A percentile compares a stretch with the other conserved stretches of the same genome.
Conservation (phyloP, 2,888 invertebrate genomes). For the Diarsia mendica region DNA sequence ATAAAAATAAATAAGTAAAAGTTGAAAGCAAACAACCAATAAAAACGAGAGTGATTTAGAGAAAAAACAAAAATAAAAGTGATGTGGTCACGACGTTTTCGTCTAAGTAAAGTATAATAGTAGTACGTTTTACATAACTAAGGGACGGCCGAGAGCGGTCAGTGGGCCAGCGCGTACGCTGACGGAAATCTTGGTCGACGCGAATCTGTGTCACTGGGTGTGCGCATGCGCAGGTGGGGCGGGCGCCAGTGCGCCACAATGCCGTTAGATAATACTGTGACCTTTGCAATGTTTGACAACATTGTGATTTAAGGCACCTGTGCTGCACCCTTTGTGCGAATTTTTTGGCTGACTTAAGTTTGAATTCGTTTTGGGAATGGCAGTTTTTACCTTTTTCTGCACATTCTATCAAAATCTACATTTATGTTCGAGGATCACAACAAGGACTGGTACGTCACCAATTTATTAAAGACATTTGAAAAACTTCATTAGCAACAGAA, state of each 20-base stretch:
- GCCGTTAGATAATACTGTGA: conserved; percentile 83
- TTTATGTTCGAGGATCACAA: background rate
- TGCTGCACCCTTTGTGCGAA: conserved; percentile 15
- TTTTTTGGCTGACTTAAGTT: background rate
- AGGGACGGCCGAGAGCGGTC: conserved; percentile 78
- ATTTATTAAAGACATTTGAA: background rate
- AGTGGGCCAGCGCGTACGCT: conserved; percentile 70
- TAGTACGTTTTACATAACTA: conserved; percentile 73
- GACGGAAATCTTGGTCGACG: conserved; percentile 71
- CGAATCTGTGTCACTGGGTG: conserved; percentile 81
- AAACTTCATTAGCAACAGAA: background rate
- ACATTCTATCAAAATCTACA: background rate
- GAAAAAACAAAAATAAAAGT: conserved; percentile 51
- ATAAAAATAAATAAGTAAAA: conserved; percentile 40
- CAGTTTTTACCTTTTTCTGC: background rate
- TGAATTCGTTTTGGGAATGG: background rate
- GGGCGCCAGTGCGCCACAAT: conserved; percentile 68
- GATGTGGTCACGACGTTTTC: conserved; percentile 44
- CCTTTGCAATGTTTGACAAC: conserved; percentile 79
- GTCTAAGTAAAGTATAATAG: conserved; percentile 63
- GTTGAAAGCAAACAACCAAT: conserved; percentile 24
- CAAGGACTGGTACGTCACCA: background rate
- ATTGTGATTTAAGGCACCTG: conserved; percentile 40
- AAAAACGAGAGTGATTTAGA: conserved; percentile 51
- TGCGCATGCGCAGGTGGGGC: conserved; percentile 60